phyloP scores from a whole-genome alignment of 2,888 invertebrate species.

The Chrysodeixis includens region DNA sequence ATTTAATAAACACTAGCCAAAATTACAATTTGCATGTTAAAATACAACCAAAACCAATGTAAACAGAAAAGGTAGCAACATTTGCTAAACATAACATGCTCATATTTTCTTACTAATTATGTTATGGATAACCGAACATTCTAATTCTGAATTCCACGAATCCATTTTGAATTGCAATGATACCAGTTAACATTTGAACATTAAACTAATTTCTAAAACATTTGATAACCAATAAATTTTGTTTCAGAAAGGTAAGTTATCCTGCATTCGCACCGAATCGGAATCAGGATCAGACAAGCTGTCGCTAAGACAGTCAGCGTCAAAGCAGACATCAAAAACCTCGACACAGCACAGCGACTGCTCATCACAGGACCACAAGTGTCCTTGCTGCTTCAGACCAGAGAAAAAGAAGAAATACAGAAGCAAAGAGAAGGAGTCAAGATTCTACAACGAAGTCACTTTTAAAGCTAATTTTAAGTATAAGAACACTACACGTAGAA shows the following conservation, averaged over 20 bases:
- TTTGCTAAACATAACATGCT: neutral
- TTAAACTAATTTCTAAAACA: neutral
- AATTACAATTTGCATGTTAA: no score
- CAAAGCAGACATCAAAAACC: conserved; percentile 78
- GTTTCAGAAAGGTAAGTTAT: conserved; percentile 83
- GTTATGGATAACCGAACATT: neutral
- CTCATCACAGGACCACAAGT: conserved; percentile 79
- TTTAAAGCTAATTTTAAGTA: conserved; percentile 85
- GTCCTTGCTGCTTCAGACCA: conserved; percentile 80
- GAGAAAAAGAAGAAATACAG: conserved; percentile 76
- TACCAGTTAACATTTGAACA: neutral
- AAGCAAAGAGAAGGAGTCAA: conserved; percentile 77
- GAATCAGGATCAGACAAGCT: conserved; percentile 85
- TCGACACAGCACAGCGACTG: conserved; percentile 79
- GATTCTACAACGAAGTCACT: conserved; percentile 80
- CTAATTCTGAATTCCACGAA: neutral
- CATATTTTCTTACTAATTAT: neutral
- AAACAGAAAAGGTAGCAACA: neutral
- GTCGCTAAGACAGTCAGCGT: conserved; percentile 79
- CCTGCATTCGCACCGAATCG: conserved; percentile 85
- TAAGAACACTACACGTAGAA: conserved; percentile 81
- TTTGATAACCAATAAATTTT: conserved; percentile 51
- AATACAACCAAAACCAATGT: no score
- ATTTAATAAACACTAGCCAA: no score
- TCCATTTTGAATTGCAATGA: neutral